Evolutionary conservation across 2,888 invertebrate genomes (phyloP).

Genomic region (Zaprionus obscuricornis): DNA sequence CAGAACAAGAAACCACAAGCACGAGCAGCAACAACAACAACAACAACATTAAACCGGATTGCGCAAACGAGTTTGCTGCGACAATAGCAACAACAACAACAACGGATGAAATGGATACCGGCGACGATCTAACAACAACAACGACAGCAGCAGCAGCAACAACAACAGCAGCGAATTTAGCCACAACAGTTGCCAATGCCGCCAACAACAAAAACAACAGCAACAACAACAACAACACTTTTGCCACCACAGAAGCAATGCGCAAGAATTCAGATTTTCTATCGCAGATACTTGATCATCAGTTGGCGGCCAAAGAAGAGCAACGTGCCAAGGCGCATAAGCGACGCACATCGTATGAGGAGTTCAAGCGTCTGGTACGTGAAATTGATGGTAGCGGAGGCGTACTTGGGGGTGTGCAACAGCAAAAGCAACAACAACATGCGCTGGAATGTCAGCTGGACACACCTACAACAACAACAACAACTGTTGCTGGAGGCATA

Average conservation of each 20-base stretch:
- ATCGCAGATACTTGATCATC: conserved; percentile 82
- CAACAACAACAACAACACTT: conserved; percentile 24
- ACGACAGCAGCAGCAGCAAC: conserved; percentile 27
- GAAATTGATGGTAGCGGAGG: conserved; percentile 73
- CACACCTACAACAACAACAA: conserved; percentile 25
- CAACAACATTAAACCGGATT: conserved; percentile 67
- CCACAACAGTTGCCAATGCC: conserved; percentile 25
- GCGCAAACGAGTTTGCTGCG: conserved; percentile 72
- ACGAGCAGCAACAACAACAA: conserved; percentile 27
- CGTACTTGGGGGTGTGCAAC: conserved; percentile 26
- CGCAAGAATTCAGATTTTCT: conserved; percentile 83
- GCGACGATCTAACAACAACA: conserved; percentile 66
- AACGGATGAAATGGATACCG: conserved; percentile 78
- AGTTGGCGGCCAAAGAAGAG: conserved; percentile 79
- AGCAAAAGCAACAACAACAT: too few species aligned
- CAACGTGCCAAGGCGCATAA: conserved; percentile 81
- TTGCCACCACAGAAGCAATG: conserved; percentile 78
- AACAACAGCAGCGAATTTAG: conserved; percentile 26
- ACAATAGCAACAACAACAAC: conserved; percentile 18
- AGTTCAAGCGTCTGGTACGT: conserved; percentile 82
- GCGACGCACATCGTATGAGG: conserved; percentile 83
- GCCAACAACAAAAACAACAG: conserved; percentile 17
- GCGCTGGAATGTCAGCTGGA: conserved; percentile 42
- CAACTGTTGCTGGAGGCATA: conserved; percentile 16
- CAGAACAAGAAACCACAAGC: conserved; percentile 77